A percentile compares a stretch with the other conserved stretches of the same genome.
Conservation (phyloP, 2,113 vertebrate species). For the Bubo bubo region DNA sequence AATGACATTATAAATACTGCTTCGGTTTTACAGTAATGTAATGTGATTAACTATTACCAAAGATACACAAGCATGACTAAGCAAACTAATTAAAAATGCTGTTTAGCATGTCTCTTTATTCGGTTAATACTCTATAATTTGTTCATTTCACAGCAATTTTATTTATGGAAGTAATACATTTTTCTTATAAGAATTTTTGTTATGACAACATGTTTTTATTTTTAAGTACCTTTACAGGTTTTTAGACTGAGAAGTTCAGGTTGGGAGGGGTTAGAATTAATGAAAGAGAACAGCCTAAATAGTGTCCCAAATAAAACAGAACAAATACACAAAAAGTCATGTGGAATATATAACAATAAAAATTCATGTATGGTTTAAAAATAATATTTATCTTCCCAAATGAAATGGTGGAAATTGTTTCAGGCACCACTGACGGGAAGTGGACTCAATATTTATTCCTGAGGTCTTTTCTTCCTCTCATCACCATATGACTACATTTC, state of each 20-base stretch:
- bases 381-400: not conserved
- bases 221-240: not conserved
- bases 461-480: not conserved
- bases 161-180: not conserved
- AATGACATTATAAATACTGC: constrained; percentile 13
- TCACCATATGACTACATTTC: not conserved
- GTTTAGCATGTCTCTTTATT: not conserved
- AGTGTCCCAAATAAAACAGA: not conserved
- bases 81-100: constrained; percentile 26
- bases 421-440: not conserved
- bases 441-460: not conserved
- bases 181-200: not conserved
- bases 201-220: not conserved
- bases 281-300: not conserved
- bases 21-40: not conserved
- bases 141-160: not conserved
- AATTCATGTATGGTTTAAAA: not conserved
- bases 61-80: constrained; percentile 28
- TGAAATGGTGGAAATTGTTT: not conserved
- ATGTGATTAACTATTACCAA: constrained; percentile 32
- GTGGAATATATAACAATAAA: not conserved
- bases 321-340: not conserved
- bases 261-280: not conserved
- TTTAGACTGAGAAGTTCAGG: not conserved
- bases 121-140: not conserved